These are phyloP conservation scores for Stichopus chloronotus DNA, from an alignment of 35 echinoderm and acorn worm genomes.

Conservation along the genomic window DNA sequence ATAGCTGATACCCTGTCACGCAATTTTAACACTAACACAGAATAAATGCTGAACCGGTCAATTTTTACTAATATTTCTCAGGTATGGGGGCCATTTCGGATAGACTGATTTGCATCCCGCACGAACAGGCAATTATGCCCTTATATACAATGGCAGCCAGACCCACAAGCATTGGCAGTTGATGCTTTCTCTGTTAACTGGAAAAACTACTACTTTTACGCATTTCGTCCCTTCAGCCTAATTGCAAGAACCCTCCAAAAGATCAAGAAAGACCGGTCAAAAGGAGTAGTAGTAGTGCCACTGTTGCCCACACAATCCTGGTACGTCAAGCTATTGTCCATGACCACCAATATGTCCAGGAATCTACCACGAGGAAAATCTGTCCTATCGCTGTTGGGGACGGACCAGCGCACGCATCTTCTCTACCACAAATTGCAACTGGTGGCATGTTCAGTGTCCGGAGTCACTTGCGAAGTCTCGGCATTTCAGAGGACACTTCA, in stretches of 20 bases:
- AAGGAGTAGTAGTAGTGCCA: constrained; percentile 24
- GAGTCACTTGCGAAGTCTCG: too few species aligned
- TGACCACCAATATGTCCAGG: too few species aligned
- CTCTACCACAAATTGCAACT: too few species aligned
- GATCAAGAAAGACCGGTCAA: not conserved
- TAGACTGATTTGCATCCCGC: constrained; percentile 84
- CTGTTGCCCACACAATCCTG: not conserved
- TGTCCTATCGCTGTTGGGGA: too few species aligned
- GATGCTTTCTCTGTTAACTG: constrained; percentile 82
- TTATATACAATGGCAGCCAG: constrained; percentile 79
- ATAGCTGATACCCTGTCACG: constrained; percentile 55
- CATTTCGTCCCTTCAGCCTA: constrained; percentile 68
- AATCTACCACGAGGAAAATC: too few species aligned
- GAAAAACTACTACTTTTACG: constrained; percentile 64
- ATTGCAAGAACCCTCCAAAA: not conserved
- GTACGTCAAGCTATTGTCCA: constrained; percentile 10
- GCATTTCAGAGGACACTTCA: too few species aligned
- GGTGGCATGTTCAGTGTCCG: too few species aligned
- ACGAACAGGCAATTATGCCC: constrained; percentile 53
- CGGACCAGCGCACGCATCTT: too few species aligned
- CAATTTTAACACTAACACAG: constrained; percentile 63
- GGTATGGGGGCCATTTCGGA: constrained; percentile 52
- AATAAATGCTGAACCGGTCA: constrained; percentile 71
- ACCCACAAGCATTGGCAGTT: constrained; percentile 69
- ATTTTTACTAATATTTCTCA: constrained; percentile 55